Percentiles rank a stretch among this genome's conserved stretches.
Conservation (phyloP, 2,888 invertebrate species). For the Ophion slaviceki region DNA sequence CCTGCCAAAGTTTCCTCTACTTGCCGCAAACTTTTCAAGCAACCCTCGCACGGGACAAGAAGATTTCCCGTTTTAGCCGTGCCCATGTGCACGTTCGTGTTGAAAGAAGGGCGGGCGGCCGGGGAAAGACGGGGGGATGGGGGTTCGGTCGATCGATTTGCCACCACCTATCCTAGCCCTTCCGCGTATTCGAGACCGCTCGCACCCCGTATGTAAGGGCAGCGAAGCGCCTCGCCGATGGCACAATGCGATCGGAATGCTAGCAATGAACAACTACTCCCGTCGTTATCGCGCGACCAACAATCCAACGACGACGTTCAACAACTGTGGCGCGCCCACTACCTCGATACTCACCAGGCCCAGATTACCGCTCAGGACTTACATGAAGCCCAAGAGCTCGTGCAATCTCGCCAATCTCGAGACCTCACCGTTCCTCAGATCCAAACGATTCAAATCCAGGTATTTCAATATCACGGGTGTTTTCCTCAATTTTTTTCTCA, state of each 20-base stretch:
- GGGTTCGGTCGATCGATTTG: slow-evolving; percentile 40
- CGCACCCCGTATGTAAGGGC: slow-evolving; percentile 65
- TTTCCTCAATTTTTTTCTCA: slow-evolving; percentile 10
- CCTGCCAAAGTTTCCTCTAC: slow-evolving; percentile 75
- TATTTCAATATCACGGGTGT: slow-evolving; percentile 59
- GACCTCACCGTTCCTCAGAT: slow-evolving; percentile 67
- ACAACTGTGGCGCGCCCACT: slow-evolving; percentile 57
- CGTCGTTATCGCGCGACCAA: slow-evolving; percentile 69
- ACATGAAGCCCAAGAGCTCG: slow-evolving; percentile 67
- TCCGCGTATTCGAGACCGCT: slow-evolving; percentile 59
- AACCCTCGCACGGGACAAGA: slow-evolving; percentile 55
- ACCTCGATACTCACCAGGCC: slow-evolving; percentile 65
- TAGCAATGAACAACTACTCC: slow-evolving; percentile 72
- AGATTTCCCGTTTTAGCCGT: slow-evolving; percentile 57
- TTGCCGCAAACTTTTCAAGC: slow-evolving; percentile 59
- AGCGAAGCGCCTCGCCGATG: slow-evolving; percentile 57
- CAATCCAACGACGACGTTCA: slow-evolving; percentile 66
- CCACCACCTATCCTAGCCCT: slow-evolving; percentile 51
- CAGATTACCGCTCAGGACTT: slow-evolving; percentile 68
- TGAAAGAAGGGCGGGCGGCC: background rate
- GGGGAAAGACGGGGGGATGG: background rate
- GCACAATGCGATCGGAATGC: slow-evolving; percentile 74
- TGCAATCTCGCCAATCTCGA: slow-evolving; percentile 68
- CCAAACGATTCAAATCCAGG: slow-evolving; percentile 76
- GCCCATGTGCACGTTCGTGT: background rate